These are phyloP conservation scores for Luscinia luscinia DNA, from an alignment of 2,797 vertebrate species.

Conservation along the genomic window DNA sequence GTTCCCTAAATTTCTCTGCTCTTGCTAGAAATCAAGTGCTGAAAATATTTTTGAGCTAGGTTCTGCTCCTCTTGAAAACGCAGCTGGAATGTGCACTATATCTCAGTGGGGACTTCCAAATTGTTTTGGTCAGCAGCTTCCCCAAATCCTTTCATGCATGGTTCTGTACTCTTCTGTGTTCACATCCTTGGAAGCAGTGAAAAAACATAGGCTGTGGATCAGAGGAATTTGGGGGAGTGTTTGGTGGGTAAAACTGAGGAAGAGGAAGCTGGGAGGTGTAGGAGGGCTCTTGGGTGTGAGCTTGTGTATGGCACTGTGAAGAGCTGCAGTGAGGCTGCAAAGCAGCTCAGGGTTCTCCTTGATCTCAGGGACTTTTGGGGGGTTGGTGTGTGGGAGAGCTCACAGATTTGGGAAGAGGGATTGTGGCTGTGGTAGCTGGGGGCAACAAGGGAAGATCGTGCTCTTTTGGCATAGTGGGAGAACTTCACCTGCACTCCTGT, in stretches of 20 bases:
- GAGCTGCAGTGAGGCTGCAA: not conserved
- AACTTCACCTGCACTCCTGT: not conserved
- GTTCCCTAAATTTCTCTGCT: not conserved
- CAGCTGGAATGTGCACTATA: accelerated
- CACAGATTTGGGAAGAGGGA: not conserved
- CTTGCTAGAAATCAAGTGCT: not conserved
- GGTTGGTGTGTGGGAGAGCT: not conserved
- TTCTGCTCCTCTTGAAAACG: not conserved
- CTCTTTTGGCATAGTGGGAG: not conserved
- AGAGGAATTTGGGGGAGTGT: not conserved
- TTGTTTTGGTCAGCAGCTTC: not conserved
- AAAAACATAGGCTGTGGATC: not conserved
- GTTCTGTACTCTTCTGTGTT: not conserved
- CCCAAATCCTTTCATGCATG: not conserved
- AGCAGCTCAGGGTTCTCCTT: not conserved
- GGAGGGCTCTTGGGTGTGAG: not conserved
- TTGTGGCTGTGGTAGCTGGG: not conserved
- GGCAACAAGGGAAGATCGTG: not conserved
- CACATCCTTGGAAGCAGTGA: accelerated
- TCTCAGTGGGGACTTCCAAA: not conserved
- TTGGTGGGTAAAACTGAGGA: not conserved
- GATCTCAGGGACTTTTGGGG: not conserved
- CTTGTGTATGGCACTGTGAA: accelerated
- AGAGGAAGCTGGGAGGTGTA: not conserved
- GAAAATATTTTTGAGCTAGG: not conserved